phyloP scores from a whole-genome alignment of 2,888 invertebrate genomes.

The Oeneis ivallda region DNA sequence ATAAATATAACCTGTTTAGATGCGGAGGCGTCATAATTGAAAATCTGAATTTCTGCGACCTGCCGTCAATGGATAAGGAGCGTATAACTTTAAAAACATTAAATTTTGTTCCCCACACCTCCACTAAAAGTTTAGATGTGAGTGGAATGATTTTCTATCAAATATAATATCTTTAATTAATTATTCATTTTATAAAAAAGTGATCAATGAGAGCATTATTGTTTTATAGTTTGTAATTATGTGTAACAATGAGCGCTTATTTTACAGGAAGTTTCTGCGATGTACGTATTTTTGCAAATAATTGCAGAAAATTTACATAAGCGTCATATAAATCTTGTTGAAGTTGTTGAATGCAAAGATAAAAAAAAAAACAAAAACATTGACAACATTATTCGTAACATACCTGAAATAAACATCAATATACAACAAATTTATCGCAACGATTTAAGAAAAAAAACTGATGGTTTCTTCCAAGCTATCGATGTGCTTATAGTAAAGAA shows the following conservation, averaged over 20 bases:
- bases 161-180: too few relatives aligned
- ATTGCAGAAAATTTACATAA: constrained; percentile 49
- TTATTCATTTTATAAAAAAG: too few relatives aligned
- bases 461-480: constrained; percentile 31
- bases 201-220: too few relatives aligned
- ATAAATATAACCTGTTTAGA: constrained; percentile 41
- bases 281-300: constrained; percentile 47
- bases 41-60: constrained; percentile 46
- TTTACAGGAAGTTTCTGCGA: constrained; percentile 43
- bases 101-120: constrained; percentile 48
- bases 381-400: constrained; percentile 32
- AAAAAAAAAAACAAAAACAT: constrained; percentile 35
- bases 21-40: constrained; percentile 58
- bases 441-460: constrained; percentile 29
- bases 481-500: constrained; percentile 45
- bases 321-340: constrained; percentile 42
- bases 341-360: constrained; percentile 39
- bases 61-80: constrained; percentile 37
- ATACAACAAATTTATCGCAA: constrained; percentile 34
- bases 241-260: not conserved
- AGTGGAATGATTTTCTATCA: constrained; percentile 34
- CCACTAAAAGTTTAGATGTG: constrained; percentile 43
- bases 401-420: constrained; percentile 36
- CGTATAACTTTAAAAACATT: constrained; percentile 42
- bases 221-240: too few relatives aligned